A percentile compares a stretch with the other conserved stretches of the same genome.
Evolutionary conservation across 2,113 vertebrate genomes (phyloP).

Genomic region (Sterna hirundo): DNA sequence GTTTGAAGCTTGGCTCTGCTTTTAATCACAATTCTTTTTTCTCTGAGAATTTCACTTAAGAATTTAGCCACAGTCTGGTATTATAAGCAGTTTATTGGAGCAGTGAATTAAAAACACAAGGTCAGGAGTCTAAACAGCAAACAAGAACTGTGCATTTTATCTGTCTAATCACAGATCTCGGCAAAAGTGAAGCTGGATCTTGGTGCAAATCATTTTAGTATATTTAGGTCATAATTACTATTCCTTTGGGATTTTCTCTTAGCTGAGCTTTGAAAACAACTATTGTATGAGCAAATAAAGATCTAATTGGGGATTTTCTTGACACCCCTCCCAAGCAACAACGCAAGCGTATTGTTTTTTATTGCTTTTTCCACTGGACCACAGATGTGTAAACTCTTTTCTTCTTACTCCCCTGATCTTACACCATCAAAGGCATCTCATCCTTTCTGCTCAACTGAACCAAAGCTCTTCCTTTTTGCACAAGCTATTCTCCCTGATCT

Average conservation of each 20-base stretch:
- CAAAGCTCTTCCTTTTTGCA: background rate
- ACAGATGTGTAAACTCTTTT: background rate
- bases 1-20: background rate
- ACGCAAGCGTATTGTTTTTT: background rate
- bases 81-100: background rate
- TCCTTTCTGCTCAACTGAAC: background rate
- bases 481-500: background rate
- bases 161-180: background rate
- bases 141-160: background rate
- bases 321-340: background rate
- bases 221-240: background rate
- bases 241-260: background rate
- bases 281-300: background rate
- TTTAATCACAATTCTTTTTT: background rate
- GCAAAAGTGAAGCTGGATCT: background rate
- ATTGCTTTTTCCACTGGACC: background rate
- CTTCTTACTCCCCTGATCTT: background rate
- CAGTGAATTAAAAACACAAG: background rate
- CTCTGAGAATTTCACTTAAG: background rate
- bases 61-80: background rate
- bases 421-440: background rate
- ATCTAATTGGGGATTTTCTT: background rate
- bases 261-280: slow-evolving; percentile 6
- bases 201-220: background rate
- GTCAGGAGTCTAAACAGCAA: background rate